phyloP scores from a whole-genome alignment of 2,888 invertebrate species.

The Didymodactylos carnosus region DNA sequence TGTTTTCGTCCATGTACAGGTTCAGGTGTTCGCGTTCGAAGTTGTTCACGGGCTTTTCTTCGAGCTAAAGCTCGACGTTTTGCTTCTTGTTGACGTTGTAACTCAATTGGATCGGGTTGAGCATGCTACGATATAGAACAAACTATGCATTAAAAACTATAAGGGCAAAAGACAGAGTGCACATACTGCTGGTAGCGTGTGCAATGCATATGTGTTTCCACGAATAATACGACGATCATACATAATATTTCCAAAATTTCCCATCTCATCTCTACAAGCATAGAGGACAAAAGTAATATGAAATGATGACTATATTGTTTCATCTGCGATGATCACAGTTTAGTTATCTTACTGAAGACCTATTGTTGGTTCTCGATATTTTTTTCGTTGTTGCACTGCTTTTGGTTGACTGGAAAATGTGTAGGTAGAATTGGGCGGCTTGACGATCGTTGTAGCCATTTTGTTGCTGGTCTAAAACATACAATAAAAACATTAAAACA shows the following conservation, averaged over 20 bases:
- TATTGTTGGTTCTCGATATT: not conserved
- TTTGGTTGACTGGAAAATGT: conserved; percentile 12
- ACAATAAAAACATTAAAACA: no score
- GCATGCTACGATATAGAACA: conserved; percentile 35
- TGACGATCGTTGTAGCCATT: not conserved
- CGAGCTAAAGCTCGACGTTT: conserved; percentile 54
- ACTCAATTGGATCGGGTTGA: conserved; percentile 38
- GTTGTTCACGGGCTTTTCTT: conserved; percentile 46
- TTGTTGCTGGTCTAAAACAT: no score
- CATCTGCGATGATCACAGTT: no score
- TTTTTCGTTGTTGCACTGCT: not conserved
- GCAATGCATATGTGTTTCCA: conserved; percentile 53
- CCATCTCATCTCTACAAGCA: not conserved
- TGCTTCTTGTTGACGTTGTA: conserved; percentile 42
- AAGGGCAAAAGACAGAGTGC: not conserved
- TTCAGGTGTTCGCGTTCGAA: conserved; percentile 51
- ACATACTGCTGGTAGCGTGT: conserved; percentile 32
- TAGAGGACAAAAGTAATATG: not conserved
- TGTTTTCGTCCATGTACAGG: conserved; percentile 62
- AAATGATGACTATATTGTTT: no score
- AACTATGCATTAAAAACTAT: not conserved
- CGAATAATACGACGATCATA: conserved; percentile 64
- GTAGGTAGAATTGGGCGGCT: not conserved
- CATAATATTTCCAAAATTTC: conserved; percentile 58
- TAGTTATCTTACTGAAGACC: not conserved